Evolutionary conservation across 2,797 vertebrate species (phyloP), one percentile per base, ranked within the genome.

Genomic region (Trematomus bernacchii): DNA sequence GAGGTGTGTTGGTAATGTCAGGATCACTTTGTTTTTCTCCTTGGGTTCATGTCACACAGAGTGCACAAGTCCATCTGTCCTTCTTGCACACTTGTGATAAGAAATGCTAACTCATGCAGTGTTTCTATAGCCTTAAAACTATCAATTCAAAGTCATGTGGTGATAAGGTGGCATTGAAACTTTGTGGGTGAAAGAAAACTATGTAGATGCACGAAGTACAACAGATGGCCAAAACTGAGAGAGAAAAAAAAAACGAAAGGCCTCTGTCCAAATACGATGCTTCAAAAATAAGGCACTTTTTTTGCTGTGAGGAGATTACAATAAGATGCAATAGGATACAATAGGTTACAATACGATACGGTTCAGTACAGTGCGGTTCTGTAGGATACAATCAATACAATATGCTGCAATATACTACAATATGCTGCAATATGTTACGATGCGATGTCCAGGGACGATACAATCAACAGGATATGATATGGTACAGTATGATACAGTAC

Each of bases 21-120:
- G 33, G 2, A 30, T 50, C 46, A 82, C 66, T 75, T 80, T 84
- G 68, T 77, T 71, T 79, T 79, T 73, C 64, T 87, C 53, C 66
- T 76, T 71, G 37, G 42, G 14, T 77, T 40, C 42, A 19, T 30
- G 53, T 66, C 42, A 63, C 37, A 30, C 42, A 44, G 13, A 47
- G 18, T n/a, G 5, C 10, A 15, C 13, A n/a, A 7, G 71, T 21
- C 51, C 58, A 65, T 76, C 48, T 2, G 27, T 62, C 72, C 74
- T 64, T 40, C n/a, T 6, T 15, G 23, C 44, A 55, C 1, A 37
- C 46, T 71, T 63, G 15, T 82, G 13, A 43, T 53, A 54, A 58
- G 43, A 54, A 71, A 73, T 48, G 51, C 18, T 2, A 37, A 23
- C 52, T 63, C 3, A 2, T 46, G 47, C 27, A 1, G 40, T 5